These are phyloP conservation scores for Siphamia tubifer DNA, from an alignment of 2,113 vertebrate genomes.

Conservation along the genomic window DNA sequence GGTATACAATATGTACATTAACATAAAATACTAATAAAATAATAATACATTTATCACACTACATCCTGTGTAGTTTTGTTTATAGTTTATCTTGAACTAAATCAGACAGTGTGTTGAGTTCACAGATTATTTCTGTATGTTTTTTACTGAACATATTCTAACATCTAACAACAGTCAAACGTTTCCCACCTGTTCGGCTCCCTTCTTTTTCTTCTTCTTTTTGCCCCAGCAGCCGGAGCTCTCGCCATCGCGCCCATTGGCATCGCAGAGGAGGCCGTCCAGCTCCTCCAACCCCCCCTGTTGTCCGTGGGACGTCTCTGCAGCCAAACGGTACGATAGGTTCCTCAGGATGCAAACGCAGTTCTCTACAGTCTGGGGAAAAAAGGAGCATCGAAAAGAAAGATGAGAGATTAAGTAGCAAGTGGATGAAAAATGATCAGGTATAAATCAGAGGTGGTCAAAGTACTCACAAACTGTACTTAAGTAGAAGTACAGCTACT, in stretches of 20 bases:
- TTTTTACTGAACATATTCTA: too few relatives aligned
- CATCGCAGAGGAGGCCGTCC: slow-evolving; percentile 94
- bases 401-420: not conserved
- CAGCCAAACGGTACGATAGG: slow-evolving; percentile 97
- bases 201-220: slow-evolving; percentile 99
- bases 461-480: too few relatives aligned
- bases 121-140: too few relatives aligned
- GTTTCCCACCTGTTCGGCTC: slow-evolving; percentile 90
- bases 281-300: slow-evolving; percentile 97
- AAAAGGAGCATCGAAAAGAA: not conserved
- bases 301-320: slow-evolving; percentile 98
- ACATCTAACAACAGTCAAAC: not conserved
- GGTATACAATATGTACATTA: too few relatives aligned
- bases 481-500: too few relatives aligned
- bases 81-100: too few relatives aligned
- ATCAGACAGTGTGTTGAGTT: too few relatives aligned
- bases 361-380: slow-evolving; percentile 95
- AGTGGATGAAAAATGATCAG: not conserved
- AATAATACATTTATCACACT: too few relatives aligned
- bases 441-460: not conserved
- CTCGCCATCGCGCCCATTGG: slow-evolving; percentile 90
- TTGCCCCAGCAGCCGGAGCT: slow-evolving; percentile 99
- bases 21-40: too few relatives aligned
- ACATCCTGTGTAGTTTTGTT: too few relatives aligned
- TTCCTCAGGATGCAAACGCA: slow-evolving; percentile 99